Percentiles rank a stretch among this genome's conserved stretches.
Conservation (phyloP, 2,888 invertebrate species). For the Cephus spinipes region DNA sequence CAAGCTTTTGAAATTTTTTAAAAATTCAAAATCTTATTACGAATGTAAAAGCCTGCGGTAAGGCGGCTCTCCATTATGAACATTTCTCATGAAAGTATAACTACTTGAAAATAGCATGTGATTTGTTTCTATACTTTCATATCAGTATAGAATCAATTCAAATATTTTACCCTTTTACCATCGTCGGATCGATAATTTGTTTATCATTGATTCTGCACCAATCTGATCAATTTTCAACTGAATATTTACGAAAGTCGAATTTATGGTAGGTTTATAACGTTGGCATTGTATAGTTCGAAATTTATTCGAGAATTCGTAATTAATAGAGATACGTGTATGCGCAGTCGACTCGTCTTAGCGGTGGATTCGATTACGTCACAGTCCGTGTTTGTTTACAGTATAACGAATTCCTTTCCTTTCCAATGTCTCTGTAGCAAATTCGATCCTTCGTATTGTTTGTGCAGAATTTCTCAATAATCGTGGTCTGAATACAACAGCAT, state of each 20-base stretch:
- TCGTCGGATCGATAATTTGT: not conserved
- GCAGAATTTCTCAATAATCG: not conserved
- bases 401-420: not conserved
- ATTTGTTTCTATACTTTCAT: not conserved
- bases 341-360: not conserved
- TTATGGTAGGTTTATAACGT: not conserved
- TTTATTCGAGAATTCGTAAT: not conserved
- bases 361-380: not conserved
- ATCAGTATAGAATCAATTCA: not conserved
- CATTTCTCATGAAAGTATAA: not conserved
- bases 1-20: not conserved
- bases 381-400: not conserved
- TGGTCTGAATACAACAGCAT: not conserved
- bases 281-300: not conserved
- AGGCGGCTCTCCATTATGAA: not conserved
- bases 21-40: not conserved
- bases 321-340: not conserved
- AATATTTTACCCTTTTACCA: not conserved
- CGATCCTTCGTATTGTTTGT: not conserved
- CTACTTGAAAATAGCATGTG: not conserved
- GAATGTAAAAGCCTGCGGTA: not conserved
- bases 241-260: not conserved
- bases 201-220: not conserved
- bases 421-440: not conserved
- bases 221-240: not conserved